phyloP scores from a whole-genome alignment of 2,113 vertebrate genomes.

The Periophthalmus modestus region DNA sequence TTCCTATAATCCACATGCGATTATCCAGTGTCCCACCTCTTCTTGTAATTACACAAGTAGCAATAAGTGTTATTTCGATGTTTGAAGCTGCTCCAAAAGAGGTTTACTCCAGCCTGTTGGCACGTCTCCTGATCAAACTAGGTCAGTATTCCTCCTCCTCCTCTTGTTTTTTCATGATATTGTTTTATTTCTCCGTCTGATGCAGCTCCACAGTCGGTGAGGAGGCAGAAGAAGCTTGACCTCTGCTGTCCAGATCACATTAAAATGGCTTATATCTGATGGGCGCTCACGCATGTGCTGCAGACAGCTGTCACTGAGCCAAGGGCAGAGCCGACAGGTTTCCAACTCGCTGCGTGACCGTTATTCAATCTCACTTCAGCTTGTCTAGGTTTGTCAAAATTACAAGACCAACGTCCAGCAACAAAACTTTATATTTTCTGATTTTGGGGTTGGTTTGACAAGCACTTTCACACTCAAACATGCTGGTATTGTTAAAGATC shows the following conservation, averaged over 20 bases:
- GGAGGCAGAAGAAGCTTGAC: conserved; percentile 11
- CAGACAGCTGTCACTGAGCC: conserved; percentile 30
- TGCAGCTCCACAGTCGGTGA: background rate
- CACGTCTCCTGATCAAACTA: background rate
- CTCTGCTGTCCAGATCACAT: conserved; percentile 15
- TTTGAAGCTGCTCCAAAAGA: conserved; percentile 3
- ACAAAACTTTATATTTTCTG: background rate
- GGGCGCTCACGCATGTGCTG: conserved; percentile 19
- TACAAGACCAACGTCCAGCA: background rate
- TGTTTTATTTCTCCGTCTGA: conserved; percentile 1
- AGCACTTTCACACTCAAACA: background rate
- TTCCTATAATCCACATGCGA: no score
- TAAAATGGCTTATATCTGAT: conserved; percentile 18
- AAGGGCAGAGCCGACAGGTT: conserved; percentile 24
- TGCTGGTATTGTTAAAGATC: background rate
- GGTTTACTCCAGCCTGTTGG: background rate
- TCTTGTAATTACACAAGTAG: no score
- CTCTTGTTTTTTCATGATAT: background rate
- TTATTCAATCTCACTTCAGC: conserved; percentile 21
- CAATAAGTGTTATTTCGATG: no score
- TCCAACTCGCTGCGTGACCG: conserved; percentile 18
- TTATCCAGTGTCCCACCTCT: no score
- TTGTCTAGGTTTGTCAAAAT: conserved; percentile 11
- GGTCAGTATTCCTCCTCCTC: conserved; percentile 1
- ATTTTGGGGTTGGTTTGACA: background rate